These are phyloP conservation scores for Onychostoma macrolepis DNA, from an alignment of 2,113 vertebrate genomes.

Conservation along the genomic window DNA sequence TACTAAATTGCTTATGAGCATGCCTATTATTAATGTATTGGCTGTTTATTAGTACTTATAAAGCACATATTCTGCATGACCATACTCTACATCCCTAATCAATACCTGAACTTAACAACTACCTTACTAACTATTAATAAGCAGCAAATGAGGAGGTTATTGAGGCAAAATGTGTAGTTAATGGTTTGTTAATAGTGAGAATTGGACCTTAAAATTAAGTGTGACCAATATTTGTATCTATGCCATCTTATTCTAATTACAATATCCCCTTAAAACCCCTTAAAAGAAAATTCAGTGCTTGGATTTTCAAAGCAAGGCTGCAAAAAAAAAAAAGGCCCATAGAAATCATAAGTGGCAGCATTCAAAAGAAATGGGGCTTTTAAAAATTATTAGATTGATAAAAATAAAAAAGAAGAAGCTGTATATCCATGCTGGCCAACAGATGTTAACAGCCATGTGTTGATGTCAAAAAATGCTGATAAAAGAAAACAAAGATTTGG, in stretches of 20 bases:
- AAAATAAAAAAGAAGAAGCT: too few relatives aligned
- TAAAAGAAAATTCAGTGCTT: neutral
- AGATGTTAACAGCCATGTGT: neutral
- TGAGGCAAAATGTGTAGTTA: too few relatives aligned
- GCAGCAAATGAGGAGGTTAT: neutral
- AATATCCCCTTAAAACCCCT: neutral
- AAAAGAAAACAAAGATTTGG: neutral
- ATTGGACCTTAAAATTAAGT: too few relatives aligned
- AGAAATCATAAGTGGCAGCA: neutral
- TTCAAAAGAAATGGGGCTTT: neutral
- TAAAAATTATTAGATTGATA: neutral
- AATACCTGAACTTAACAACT: too few relatives aligned
- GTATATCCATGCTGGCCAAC: neutral
- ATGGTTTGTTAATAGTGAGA: too few relatives aligned
- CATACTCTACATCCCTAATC: too few relatives aligned
- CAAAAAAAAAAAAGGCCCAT: neutral
- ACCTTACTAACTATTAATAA: too few relatives aligned
- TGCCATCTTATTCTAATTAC: neutral
- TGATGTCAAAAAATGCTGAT: neutral
- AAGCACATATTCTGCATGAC: too few relatives aligned
- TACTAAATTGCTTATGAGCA: too few relatives aligned
- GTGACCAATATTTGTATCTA: neutral
- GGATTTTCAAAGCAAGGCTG: neutral
- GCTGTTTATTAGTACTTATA: too few relatives aligned
- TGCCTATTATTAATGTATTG: too few relatives aligned